Evolutionary conservation across 2,797 vertebrate species (phyloP).

Genomic region (Chanos chanos): DNA sequence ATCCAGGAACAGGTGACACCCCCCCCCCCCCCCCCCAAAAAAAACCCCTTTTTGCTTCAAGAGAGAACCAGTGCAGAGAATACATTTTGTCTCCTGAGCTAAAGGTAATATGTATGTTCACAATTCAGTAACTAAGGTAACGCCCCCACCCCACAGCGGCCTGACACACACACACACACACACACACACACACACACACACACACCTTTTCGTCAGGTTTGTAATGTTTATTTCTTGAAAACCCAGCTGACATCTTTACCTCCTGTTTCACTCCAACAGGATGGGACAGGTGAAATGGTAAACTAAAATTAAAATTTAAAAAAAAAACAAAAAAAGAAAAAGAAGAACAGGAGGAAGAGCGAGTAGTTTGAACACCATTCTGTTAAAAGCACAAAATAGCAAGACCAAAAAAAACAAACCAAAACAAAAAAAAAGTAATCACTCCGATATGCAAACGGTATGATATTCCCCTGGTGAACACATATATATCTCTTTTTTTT

Average conservation of each 20-base stretch:
- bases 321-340: too few relatives aligned
- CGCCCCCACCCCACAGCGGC: too few relatives aligned
- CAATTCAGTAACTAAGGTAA: too few relatives aligned
- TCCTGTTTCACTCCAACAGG: slow-evolving; percentile 54
- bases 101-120: too few relatives aligned
- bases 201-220: slow-evolving; percentile 12
- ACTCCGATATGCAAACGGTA: slow-evolving; percentile 53
- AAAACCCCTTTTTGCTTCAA: too few relatives aligned
- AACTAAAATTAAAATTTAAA: slow-evolving; percentile 37
- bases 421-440: slow-evolving; percentile 30
- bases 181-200: too few relatives aligned
- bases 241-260: slow-evolving; percentile 62
- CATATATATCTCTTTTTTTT: slow-evolving; percentile 23
- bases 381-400: slow-evolving; percentile 33
- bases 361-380: slow-evolving; percentile 52
- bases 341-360: slow-evolving; percentile 29
- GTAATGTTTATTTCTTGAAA: slow-evolving; percentile 71
- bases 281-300: slow-evolving; percentile 31
- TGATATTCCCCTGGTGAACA: slow-evolving; percentile 7
- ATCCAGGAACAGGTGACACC: too few relatives aligned
- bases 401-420: slow-evolving; percentile 17
- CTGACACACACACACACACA: too few relatives aligned
- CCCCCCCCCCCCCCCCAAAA: too few relatives aligned
- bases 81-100: too few relatives aligned
- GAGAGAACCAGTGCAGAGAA: too few relatives aligned